Evolutionary conservation across 2,888 invertebrate species (phyloP).

Genomic region (Apeira syringaria): DNA sequence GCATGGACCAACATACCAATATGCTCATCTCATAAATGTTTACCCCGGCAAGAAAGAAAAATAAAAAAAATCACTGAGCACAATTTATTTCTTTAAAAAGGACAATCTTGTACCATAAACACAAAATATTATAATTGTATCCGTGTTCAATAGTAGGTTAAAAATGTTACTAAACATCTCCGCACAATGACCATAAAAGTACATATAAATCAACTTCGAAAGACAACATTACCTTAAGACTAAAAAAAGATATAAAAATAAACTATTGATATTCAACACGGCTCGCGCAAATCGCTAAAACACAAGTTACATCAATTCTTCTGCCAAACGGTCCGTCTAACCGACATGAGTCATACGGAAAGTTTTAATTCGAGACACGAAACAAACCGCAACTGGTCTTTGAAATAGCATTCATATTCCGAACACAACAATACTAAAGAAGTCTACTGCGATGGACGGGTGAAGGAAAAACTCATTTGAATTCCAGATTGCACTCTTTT

Average conservation of each 20-base stretch:
- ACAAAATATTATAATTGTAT: no score
- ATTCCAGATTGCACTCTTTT: not conserved
- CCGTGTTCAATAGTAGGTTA: no score
- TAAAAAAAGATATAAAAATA: not conserved
- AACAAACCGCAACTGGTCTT: conserved; percentile 26
- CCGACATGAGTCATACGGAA: conserved; percentile 25
- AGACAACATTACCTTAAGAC: no score
- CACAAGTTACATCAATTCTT: conserved; percentile 23
- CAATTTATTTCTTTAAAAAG: no score
- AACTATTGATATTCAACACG: conserved; percentile 13
- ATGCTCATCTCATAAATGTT: no score
- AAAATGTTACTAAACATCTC: no score
- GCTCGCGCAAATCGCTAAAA: conserved; percentile 4
- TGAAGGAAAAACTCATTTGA: conserved; percentile 13
- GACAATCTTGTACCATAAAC: no score
- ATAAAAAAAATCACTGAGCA: no score
- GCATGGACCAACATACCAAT: no score
- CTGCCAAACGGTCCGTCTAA: conserved; percentile 10
- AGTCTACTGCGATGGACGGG: conserved; percentile 13
- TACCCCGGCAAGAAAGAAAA: no score
- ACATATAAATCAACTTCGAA: no score
- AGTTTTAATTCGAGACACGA: conserved; percentile 32
- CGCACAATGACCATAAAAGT: no score
- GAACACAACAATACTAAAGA: conserved; percentile 21
- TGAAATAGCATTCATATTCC: conserved; percentile 27